Base-by-base conservation (phyloP, 2,113 vertebrate species). In the Boulengeromyrus knoepffleri region DNA sequence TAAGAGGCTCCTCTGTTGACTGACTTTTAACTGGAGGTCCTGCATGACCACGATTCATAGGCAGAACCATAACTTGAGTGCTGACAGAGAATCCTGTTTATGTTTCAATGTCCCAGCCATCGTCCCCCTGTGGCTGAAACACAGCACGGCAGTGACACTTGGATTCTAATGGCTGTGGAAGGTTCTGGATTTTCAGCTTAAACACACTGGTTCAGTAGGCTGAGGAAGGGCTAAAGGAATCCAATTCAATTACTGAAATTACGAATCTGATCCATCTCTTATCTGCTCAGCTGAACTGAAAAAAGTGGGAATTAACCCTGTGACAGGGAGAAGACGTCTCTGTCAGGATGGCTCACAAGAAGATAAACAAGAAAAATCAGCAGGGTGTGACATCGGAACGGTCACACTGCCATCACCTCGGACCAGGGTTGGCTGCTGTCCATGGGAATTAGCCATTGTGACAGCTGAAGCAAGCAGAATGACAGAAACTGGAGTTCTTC, bases 261-360 rank as follows among this genome's bases (percentile, higher is more conserved):
- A 85, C 8, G 7, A 46, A 45, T 85, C 83, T 47, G 83, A 45
- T 46, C 83, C 45, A 85, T 24, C 39, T 45, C 45, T 85, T 85
- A 85, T 85, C 83, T 85, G 83, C 83, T 85, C 45, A 45, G 45
- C 45, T 85, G 83, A 85, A 85, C 83, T 4, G 83, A 45, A 47
- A 85, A 85, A 85, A 45, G 2, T 45, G 77, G 42, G 42, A 83
- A 85, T 47, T 85, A 80, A 80, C 83, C 83, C 45, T 17, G 10
- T 45, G 83, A 85, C 39, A 47, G 39, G 39, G 77, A 42, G 15
- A 83, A 83, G 39, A 83, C 77, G 45, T 45, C 36, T 83, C 77
- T 83, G 77, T 83, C 77, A 83, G 77, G 39, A 45, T 21, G 39
- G 77, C 15, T 21, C 77, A 45, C 77, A 21, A 19, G 6, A 83